phyloP scores from a whole-genome alignment of 2,888 invertebrate genomes.

The Ophioninae sp. region DNA sequence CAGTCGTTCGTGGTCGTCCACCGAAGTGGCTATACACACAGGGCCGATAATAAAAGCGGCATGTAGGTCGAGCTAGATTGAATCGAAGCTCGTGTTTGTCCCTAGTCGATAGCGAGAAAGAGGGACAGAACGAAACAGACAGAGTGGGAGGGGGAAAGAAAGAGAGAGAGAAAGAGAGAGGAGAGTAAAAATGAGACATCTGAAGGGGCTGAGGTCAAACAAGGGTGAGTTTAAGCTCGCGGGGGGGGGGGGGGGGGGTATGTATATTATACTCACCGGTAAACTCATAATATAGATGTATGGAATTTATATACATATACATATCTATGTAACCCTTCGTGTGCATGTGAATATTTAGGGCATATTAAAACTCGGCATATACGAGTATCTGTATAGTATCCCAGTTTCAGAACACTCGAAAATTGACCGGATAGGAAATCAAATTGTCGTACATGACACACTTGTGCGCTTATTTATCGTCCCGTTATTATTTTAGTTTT shows the following conservation, averaged over 20 bases:
- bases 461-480: neutral
- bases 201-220: conserved; percentile 15
- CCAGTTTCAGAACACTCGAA: neutral
- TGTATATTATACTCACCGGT: neutral
- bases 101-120: conserved; percentile 13
- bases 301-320: neutral
- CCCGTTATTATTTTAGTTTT: neutral
- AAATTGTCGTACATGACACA: neutral
- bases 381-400: too few species aligned
- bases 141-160: conserved; percentile 21
- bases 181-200: neutral
- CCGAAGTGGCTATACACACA: conserved; percentile 27
- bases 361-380: neutral
- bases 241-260: neutral
- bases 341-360: neutral
- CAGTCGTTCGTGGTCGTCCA: conserved; percentile 14
- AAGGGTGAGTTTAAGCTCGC: conserved; percentile 38
- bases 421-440: neutral
- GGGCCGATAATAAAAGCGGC: conserved; percentile 60
- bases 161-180: conserved; percentile 6
- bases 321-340: neutral
- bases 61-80: conserved; percentile 64
- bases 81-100: conserved; percentile 58
- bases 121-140: neutral
- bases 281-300: neutral